Base-by-base conservation (phyloP, 1,140 invertebrate genomes). In the Nymphalis io region DNA sequence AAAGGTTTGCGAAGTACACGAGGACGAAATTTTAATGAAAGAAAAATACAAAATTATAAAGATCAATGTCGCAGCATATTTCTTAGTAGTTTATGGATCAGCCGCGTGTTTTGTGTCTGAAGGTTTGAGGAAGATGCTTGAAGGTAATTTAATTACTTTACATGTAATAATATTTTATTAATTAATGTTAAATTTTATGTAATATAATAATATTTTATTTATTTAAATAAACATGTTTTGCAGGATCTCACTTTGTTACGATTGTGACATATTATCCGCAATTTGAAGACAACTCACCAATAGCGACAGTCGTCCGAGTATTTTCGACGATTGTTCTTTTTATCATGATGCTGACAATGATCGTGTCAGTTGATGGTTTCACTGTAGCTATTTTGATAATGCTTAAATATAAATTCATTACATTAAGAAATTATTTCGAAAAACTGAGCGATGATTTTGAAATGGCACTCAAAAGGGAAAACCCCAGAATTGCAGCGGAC, bases 331-430 rank as follows among this genome's bases (percentile, higher is more conserved):
- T 77, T 2, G 66, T 87, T 2, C 58, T 90, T 8, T 70, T 63
- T 12, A 38, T 85, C 16, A 72, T 90, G 78, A 44, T 90, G 75
- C 33, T 87, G 46, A 79, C 78, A 0, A 85, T 89, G 80, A 85
- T 90, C 10, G 48, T 88, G 38, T 73, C 79, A 0, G 78, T 87
- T 3, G 86, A 89, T 42, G 60, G 77, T 0, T 85, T 83, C 60
- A 83, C 82, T 8, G 79, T 90, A 72, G 66, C 78, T 0, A 80
- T 78, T 65, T 66, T 90, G 12, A 88, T 90, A 8, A 88, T 89
- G 60, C 85, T 81, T 33, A 89, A 88, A 60, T 88, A 90, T 60
- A 91, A 91, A 68, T 82, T 89, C 44, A 88, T 89, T 23, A 85
- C 86, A 2, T 60, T 91, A 40, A 80, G 78, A 60, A 68, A 82